These are phyloP conservation scores for Montipora capricornis DNA, from an alignment of 64 coral and sea anemone species.

Conservation along the genomic window DNA sequence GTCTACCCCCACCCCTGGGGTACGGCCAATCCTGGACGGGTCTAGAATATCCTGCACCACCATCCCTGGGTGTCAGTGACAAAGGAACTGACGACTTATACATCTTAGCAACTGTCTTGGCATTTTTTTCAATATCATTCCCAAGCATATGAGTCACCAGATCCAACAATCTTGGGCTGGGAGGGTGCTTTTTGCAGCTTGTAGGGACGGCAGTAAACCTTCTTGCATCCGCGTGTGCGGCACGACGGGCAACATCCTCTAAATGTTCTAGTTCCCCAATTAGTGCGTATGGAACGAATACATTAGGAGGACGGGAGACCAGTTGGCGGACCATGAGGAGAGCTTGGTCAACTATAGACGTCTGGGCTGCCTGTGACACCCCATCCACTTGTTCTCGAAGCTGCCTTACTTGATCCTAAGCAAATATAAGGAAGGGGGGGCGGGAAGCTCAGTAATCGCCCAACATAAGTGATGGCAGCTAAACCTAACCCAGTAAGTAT, in stretches of 20 bases:
- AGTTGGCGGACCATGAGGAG: too few relatives aligned
- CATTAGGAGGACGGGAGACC: too few relatives aligned
- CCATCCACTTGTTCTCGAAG: too few relatives aligned
- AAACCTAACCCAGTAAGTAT: not conserved
- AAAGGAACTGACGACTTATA: not conserved
- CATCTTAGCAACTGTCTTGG: constrained; percentile 22
- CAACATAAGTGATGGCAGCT: not conserved
- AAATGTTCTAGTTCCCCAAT: too few relatives aligned
- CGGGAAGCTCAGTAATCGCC: not conserved
- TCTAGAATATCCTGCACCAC: not conserved
- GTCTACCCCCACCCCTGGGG: not conserved
- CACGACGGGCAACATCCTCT: too few relatives aligned
- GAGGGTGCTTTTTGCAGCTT: constrained; percentile 35
- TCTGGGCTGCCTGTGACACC: too few relatives aligned
- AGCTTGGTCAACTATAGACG: too few relatives aligned
- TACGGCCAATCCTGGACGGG: not conserved
- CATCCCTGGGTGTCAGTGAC: not conserved
- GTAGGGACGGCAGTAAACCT: constrained; percentile 34
- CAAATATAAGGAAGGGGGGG: too few relatives aligned
- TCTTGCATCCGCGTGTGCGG: constrained; percentile 15
- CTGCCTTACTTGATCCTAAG: too few relatives aligned
- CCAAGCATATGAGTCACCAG: constrained; percentile 27
- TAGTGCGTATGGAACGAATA: too few relatives aligned
- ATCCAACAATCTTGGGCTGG: constrained; percentile 14
- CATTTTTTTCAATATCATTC: not conserved